phyloP scores from a whole-genome alignment of 2,888 invertebrate species.

The Pimpla rufipes region DNA sequence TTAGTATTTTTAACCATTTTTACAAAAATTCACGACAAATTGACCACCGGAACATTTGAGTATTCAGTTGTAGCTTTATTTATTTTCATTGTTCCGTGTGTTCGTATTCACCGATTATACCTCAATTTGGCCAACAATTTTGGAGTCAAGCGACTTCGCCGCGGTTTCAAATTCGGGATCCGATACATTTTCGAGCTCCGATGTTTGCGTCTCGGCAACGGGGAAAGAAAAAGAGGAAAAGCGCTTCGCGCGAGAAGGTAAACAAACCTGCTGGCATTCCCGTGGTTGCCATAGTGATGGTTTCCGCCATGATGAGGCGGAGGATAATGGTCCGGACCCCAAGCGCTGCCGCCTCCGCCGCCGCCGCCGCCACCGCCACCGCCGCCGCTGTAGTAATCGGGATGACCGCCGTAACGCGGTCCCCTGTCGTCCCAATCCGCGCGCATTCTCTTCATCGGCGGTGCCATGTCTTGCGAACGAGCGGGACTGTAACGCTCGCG shows the following conservation, averaged over 20 bases:
- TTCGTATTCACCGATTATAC: constrained; percentile 67
- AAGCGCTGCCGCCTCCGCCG: constrained; percentile 75
- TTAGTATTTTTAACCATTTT: no score
- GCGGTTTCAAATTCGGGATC: constrained; percentile 57
- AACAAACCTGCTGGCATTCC: constrained; percentile 81
- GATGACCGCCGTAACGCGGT: constrained; percentile 77
- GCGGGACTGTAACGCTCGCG: constrained; percentile 87
- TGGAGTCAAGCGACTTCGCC: constrained; percentile 80
- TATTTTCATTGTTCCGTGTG: neutral
- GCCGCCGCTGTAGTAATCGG: constrained; percentile 78
- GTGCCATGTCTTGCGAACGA: constrained; percentile 92
- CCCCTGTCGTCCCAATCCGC: constrained; percentile 89
- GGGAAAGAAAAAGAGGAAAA: constrained; percentile 42
- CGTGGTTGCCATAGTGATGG: constrained; percentile 88
- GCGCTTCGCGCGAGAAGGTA: constrained; percentile 41
- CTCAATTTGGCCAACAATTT: constrained; percentile 80
- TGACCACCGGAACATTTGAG: no score
- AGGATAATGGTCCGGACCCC: constrained; percentile 81
- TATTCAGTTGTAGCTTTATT: no score
- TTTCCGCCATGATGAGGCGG: constrained; percentile 88
- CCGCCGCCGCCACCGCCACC: constrained; percentile 74
- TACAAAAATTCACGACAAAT: constrained; percentile 2
- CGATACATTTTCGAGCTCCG: neutral
- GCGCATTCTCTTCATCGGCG: constrained; percentile 92
- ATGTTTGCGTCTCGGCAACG: neutral